phyloP scores from a whole-genome alignment of 23 tunicate genomes.

The Oikopleura dioica region DNA sequence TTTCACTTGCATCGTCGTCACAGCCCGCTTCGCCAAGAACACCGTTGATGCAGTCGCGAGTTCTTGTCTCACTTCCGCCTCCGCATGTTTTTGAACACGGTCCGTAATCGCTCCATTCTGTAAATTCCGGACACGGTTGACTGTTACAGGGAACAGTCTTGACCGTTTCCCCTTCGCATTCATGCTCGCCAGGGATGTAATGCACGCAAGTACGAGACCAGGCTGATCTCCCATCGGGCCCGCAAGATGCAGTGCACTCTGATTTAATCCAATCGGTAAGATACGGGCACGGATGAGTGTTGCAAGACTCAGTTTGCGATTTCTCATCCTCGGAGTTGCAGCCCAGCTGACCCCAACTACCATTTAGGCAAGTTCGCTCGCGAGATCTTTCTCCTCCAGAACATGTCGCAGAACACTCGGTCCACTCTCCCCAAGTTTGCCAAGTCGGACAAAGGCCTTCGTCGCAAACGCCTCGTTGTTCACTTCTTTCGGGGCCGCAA shows the following conservation, averaged over 20 bases:
- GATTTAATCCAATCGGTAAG: conserved; percentile 18
- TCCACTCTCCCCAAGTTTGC: conserved; percentile 31
- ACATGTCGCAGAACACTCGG: conserved; percentile 29
- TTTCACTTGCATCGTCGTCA: conserved; percentile 17
- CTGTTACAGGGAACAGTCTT: neutral
- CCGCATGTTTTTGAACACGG: neutral
- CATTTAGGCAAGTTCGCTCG: conserved; percentile 28
- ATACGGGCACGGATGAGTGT: conserved; percentile 17
- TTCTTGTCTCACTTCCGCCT: conserved; percentile 13
- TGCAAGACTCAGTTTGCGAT: neutral
- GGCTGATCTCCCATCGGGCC: conserved; percentile 18
- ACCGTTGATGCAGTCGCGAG: conserved; percentile 33
- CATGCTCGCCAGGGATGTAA: neutral
- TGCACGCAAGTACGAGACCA: neutral
- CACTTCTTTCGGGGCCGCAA: too few relatives aligned
- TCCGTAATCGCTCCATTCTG: neutral
- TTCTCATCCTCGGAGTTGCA: neutral
- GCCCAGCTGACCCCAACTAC: conserved; percentile 10
- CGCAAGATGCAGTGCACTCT: conserved; percentile 27
- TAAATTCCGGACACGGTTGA: neutral
- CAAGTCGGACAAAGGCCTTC: conserved; percentile 25
- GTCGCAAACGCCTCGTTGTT: neutral
- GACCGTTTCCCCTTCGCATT: neutral
- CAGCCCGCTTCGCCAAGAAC: conserved; percentile 31
- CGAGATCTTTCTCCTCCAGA: conserved; percentile 23